Base-by-base conservation (phyloP, 1,140 invertebrate species). In the silkworm (Bombyx mori) region DNA sequence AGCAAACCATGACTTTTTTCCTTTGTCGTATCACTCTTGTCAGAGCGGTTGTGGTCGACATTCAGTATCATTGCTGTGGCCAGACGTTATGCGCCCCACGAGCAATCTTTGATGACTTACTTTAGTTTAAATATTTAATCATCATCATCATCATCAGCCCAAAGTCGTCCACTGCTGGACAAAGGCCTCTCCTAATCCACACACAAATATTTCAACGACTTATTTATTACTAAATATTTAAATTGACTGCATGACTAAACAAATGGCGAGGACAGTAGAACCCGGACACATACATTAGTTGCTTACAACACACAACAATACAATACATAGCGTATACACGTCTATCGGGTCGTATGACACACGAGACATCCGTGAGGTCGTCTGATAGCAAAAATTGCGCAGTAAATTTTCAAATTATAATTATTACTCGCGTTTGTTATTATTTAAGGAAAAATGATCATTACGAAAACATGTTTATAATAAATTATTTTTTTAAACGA, bases 341-440 rank as follows among this genome's bases (percentile, higher is more conserved):
- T 44, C 54, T 62, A 58, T 55, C 57, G 57, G 65, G 65, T 69
- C 63, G 60, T 60, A 66, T 78, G 77, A 82, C 75, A 77, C 77
- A 75, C 72, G 61, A 61, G 56, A 9, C 18, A 52, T 12, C 44
- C 56, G 57, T 63, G 70, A 77, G 71, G 70, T 63, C 65, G 61
- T 42, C 51, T 46, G 65, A 75, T 73, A 73, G 65, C 71, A 67
- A 68, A 65, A 71, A 77, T 75, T 79, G 74, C 75, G 75, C 69
- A 73, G 67, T 56, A 57, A 58, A 64, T 61, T 54, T 61, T 62
- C 26, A 35, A 35, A 35, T 69, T 60, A 64, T 67, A 65, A 67
- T 71, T 66, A 22, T 43, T 48, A 52, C 46, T 51, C n/a, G 48
- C 42, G 42, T 35, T 51, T 12, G n/a, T 47, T 51, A 51, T 51